Evolutionary conservation across 2,888 invertebrate species (phyloP).

Genomic region (Machimus atricapillus): DNA sequence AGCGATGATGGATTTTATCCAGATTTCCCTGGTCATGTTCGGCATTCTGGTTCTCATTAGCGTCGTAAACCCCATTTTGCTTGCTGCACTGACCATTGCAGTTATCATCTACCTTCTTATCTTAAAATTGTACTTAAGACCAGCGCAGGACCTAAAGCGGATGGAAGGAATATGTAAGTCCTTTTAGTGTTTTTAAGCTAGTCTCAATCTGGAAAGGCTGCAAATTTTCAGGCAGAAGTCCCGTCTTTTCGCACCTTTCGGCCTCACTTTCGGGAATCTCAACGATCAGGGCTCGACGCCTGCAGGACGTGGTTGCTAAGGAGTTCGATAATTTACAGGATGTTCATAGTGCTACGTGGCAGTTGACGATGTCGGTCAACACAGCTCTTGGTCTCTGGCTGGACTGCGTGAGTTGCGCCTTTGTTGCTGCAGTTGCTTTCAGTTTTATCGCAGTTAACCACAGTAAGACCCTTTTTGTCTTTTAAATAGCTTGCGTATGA

Average conservation of each 20-base stretch:
- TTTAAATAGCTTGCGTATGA: background rate
- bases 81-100: constrained; percentile 72
- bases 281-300: constrained; percentile 82
- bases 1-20: constrained; percentile 65
- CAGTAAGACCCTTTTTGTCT: constrained; percentile 61
- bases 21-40: constrained; percentile 68
- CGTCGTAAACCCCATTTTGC: constrained; percentile 72
- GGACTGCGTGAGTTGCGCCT: constrained; percentile 74
- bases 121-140: constrained; percentile 73
- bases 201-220: background rate
- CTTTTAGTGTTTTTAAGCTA: background rate
- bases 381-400: constrained; percentile 77
- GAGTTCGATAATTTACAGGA: constrained; percentile 79
- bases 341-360: constrained; percentile 62
- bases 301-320: constrained; percentile 73
- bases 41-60: constrained; percentile 79
- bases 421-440: constrained; percentile 71
- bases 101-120: constrained; percentile 70
- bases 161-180: constrained; percentile 73
- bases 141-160: constrained; percentile 78
- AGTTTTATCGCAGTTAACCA: constrained; percentile 69
- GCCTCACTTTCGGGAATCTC: constrained; percentile 85
- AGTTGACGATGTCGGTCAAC: constrained; percentile 58
- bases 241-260: constrained; percentile 91
- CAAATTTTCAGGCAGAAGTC: constrained; percentile 72